A percentile compares a stretch with the other conserved stretches of the same genome.
Evolutionary conservation across 2,113 vertebrate species (phyloP).

Genomic region (Morone saxatilis): DNA sequence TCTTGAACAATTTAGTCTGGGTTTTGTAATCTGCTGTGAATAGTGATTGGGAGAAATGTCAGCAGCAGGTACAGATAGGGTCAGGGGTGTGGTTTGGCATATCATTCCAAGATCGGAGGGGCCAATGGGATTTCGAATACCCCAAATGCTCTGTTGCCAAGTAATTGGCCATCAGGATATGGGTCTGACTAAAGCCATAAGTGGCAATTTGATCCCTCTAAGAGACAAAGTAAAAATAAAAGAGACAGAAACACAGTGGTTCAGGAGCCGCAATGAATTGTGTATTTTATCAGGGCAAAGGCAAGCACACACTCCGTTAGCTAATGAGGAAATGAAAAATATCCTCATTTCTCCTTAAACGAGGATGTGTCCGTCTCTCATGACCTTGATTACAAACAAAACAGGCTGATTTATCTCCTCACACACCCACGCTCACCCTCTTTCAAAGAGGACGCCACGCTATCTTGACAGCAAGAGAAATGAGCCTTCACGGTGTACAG

Average conservation of each 20-base stretch:
- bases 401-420: slow-evolving; percentile 69
- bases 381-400: slow-evolving; percentile 75
- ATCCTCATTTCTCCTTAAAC: slow-evolving; percentile 38
- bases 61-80: slow-evolving; percentile 45
- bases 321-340: slow-evolving; percentile 70
- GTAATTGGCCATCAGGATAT: slow-evolving; percentile 66
- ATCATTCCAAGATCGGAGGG: slow-evolving; percentile 47
- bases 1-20: slow-evolving; percentile 59
- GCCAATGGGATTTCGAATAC: slow-evolving; percentile 56
- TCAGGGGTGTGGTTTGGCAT: slow-evolving; percentile 57
- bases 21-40: slow-evolving; percentile 48
- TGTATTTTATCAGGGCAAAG: slow-evolving; percentile 48
- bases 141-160: slow-evolving; percentile 46
- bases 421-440: slow-evolving; percentile 33
- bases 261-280: slow-evolving; percentile 17
- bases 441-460: slow-evolving; percentile 44
- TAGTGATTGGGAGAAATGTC: slow-evolving; percentile 50
- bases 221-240: slow-evolving; percentile 16
- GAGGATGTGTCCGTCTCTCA: slow-evolving; percentile 28
- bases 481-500: slow-evolving; percentile 40
- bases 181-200: slow-evolving; percentile 39
- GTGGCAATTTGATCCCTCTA: slow-evolving; percentile 24
- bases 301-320: slow-evolving; percentile 29
- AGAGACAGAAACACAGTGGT: slow-evolving; percentile 1
- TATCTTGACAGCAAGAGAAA: slow-evolving; percentile 78